Evolutionary conservation across 2,113 vertebrate genomes (phyloP).

Genomic region (Dicentrarchus labrax): DNA sequence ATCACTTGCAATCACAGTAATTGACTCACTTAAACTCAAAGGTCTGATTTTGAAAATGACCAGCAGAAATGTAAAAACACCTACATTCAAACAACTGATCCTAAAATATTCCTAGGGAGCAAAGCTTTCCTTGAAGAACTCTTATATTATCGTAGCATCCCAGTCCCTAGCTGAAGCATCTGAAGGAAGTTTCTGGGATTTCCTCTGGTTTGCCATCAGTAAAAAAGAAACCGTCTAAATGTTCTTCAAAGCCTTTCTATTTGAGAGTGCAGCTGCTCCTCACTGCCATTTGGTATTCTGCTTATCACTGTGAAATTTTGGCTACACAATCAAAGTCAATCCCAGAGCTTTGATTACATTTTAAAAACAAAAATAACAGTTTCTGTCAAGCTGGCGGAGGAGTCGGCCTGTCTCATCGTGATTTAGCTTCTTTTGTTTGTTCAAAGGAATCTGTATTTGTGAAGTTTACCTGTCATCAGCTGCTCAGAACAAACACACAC

Average conservation of each 20-base stretch:
- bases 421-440: slow-evolving; percentile 48
- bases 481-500: slow-evolving; percentile 9
- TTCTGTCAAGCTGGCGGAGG: slow-evolving; percentile 28
- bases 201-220: not conserved
- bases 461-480: slow-evolving; percentile 40
- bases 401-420: slow-evolving; percentile 2
- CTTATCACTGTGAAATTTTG: slow-evolving; percentile 45
- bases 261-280: slow-evolving; percentile 38
- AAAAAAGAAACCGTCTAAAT: slow-evolving; percentile 23
- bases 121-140: not conserved
- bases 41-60: not conserved
- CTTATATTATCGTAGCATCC: not conserved
- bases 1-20: no score
- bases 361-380: slow-evolving; percentile 49
- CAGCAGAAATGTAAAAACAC: not conserved
- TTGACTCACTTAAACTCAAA: no score
- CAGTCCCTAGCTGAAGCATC: not conserved
- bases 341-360: slow-evolving; percentile 65
- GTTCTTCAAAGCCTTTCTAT: slow-evolving; percentile 43
- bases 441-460: slow-evolving; percentile 49
- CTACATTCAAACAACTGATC: not conserved
- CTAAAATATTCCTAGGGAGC: not conserved
- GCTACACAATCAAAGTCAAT: slow-evolving; percentile 58
- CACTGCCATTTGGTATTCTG: slow-evolving; percentile 56
- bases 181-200: not conserved